These are phyloP conservation scores for Alviniconcha strummeri DNA, from an alignment of 2,888 invertebrate genomes.

Conservation along the genomic window DNA sequence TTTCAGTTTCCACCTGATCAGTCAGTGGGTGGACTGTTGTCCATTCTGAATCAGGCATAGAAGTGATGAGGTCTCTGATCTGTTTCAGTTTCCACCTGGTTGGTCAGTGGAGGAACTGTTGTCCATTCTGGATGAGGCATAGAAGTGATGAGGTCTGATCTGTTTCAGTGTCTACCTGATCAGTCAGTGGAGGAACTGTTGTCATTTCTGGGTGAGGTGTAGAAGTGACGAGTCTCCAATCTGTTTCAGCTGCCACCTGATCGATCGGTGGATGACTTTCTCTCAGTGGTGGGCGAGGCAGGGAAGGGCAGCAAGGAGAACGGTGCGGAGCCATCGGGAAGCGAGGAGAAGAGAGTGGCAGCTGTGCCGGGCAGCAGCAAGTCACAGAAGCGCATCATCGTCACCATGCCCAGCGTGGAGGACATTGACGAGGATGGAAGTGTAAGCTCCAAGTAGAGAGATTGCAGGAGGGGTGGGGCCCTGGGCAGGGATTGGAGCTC, in stretches of 20 bases:
- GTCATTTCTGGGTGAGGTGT: too few relatives aligned
- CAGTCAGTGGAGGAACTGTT: too few relatives aligned
- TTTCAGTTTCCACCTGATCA: constrained; percentile 32
- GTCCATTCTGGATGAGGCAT: too few relatives aligned
- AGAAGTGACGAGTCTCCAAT: too few relatives aligned
- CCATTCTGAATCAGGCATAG: too few relatives aligned
- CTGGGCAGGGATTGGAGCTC: too few relatives aligned
- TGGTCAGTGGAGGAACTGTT: too few relatives aligned
- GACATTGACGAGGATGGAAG: constrained; percentile 17
- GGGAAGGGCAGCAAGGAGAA: background rate
- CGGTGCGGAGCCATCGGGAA: background rate
- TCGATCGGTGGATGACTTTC: constrained; percentile 20
- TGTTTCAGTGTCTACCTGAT: too few relatives aligned
- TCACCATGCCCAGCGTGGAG: background rate
- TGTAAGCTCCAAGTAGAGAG: background rate
- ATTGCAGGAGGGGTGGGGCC: background rate
- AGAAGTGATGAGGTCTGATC: too few relatives aligned
- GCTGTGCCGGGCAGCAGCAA: background rate
- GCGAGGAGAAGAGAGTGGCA: constrained; percentile 13
- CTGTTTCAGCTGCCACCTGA: constrained; percentile 28
- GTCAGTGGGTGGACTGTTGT: background rate
- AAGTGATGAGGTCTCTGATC: too few relatives aligned
- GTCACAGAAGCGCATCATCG: constrained; percentile 18
- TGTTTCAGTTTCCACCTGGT: too few relatives aligned
- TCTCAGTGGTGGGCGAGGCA: constrained; percentile 14